Percentiles rank a stretch among this genome's conserved stretches.
Conservation (phyloP, 2,888 invertebrate genomes). For the Clusia tigrina region DNA sequence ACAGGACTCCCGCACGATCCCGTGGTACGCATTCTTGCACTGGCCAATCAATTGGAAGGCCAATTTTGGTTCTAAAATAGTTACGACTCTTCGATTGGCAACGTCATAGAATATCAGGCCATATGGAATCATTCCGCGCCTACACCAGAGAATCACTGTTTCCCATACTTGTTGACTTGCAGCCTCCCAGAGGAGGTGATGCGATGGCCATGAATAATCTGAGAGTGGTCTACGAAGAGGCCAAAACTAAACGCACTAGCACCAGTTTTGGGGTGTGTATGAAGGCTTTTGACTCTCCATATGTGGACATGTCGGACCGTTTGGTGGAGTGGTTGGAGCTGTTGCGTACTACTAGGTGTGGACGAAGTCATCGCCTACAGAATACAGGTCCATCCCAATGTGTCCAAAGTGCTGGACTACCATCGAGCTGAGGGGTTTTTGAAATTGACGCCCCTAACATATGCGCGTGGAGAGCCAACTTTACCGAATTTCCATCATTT, state of each 20-base stretch:
- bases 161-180: constrained; percentile 87
- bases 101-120: constrained; percentile 85
- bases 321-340: constrained; percentile 92
- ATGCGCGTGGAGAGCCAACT: constrained; percentile 88
- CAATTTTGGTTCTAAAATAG: constrained; percentile 87
- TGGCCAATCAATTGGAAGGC: constrained; percentile 88
- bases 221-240: constrained; percentile 34
- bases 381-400: constrained; percentile 84
- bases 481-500: constrained; percentile 83
- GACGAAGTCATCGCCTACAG: constrained; percentile 89
- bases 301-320: constrained; percentile 84
- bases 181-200: constrained; percentile 71
- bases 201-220: constrained; percentile 55
- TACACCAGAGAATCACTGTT: constrained; percentile 81
- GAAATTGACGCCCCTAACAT: constrained; percentile 73
- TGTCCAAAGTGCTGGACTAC: constrained; percentile 74
- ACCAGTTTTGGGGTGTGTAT: constrained; percentile 79
- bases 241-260: background rate
- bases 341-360: constrained; percentile 80
- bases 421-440: constrained; percentile 71
- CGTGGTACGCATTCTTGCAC: constrained; percentile 81
- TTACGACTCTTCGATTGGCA: constrained; percentile 77
- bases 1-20: constrained; percentile 78
- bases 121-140: constrained; percentile 93
- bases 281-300: constrained; percentile 88